These are phyloP conservation scores for Scotopteryx bipunctaria DNA, from an alignment of 2,888 invertebrate genomes.

Conservation along the genomic window DNA sequence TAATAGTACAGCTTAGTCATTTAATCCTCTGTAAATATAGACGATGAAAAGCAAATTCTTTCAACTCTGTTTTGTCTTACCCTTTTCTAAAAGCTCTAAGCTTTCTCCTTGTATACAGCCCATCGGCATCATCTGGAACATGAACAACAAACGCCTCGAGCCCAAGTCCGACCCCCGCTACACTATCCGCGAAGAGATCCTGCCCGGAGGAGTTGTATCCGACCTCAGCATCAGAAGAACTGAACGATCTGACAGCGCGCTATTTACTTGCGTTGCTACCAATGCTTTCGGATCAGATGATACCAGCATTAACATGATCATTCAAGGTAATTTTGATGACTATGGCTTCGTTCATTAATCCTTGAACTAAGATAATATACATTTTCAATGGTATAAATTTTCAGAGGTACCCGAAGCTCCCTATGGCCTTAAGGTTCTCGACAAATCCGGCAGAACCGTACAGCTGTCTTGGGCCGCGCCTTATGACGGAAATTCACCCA, in stretches of 20 bases:
- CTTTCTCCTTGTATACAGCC: slow-evolving; percentile 75
- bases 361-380: not conserved
- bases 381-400: not conserved
- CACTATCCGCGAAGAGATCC: slow-evolving; percentile 93
- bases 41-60: no score
- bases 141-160: slow-evolving; percentile 95
- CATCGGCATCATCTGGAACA: slow-evolving; percentile 97
- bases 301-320: slow-evolving; percentile 97
- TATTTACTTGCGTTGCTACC: slow-evolving; percentile 96
- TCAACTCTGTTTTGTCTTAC: no score
- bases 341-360: no score
- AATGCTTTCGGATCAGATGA: slow-evolving; percentile 97
- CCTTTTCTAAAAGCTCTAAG: not conserved
- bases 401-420: slow-evolving; percentile 95
- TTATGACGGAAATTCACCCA: slow-evolving; percentile 95
- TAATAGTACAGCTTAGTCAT: no score
- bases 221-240: slow-evolving; percentile 95
- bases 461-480: slow-evolving; percentile 96
- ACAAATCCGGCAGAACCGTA: slow-evolving; percentile 95
- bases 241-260: slow-evolving; percentile 93
- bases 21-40: no score
- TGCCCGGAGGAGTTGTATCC: slow-evolving; percentile 93
- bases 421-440: slow-evolving; percentile 93
- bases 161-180: slow-evolving; percentile 94
- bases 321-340: slow-evolving; percentile 90